Evolutionary conservation across 92 coral and sea anemone species (phyloP), one percentile per base, ranked within the genome.

Genomic region (Chrysogorgia sp.): DNA sequence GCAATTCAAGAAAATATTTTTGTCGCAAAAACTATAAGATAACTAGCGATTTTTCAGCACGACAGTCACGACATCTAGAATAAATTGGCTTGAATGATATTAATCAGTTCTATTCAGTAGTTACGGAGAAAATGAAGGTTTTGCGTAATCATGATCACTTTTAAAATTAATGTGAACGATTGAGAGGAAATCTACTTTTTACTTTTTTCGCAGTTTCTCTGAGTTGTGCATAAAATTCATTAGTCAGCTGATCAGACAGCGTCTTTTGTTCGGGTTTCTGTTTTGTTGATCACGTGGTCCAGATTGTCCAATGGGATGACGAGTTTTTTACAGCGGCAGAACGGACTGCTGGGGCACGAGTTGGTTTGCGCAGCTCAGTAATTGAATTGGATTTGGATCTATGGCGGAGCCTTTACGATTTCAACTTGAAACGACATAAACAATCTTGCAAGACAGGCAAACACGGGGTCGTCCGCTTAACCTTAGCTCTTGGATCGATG

Each of bases 331-430:
- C 66, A 72, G 79, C 79, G 79, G 66, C 65, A 72, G 79, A 72
- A 72, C 59, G 55, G 79, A 72, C 79, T 72, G 63, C 79, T 72
- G 79, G 79, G 79, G 50, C 79, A 72, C 79, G 79, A 72, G 79
- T 26, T n/a, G 33, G 58, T 72, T 35, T 72, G 79, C 79, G 79
- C 79, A 72, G 79, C 50, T 72, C 79, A 53, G 79, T 53, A 56
- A 35, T 53, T 72, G 40, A 72, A 71, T 72, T 72, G 64, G 63
- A n/a, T n/a, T n/a, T 72, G 25, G 48, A 72, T 50, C 65, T 53
- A 72, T 72, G 79, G 79, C 79, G 64, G 64, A 72, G 65, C 59
- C 32, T 72, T 72, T 72, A 72, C 79, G 65, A 72, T 8, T 72
- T 53, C 31, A 24, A 53, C 33, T 72, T 72, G 55, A 72, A 72